Percentiles rank a stretch among this genome's conserved stretches.
Evolutionary conservation across 2,888 invertebrate species (phyloP).

Genomic region (Rotaria magnacalcarata): DNA sequence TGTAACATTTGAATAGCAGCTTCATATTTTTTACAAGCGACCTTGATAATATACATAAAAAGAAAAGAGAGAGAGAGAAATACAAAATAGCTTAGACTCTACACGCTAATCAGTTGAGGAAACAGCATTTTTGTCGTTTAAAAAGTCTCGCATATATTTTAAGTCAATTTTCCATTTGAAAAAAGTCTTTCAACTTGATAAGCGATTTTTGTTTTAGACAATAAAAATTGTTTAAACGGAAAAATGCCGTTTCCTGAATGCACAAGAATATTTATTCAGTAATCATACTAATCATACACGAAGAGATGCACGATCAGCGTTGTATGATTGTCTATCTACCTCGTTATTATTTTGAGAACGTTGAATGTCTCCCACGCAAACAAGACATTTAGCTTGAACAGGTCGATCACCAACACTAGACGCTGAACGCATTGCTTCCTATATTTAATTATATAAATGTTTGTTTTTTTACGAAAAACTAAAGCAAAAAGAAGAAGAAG

Average conservation of each 20-base stretch:
- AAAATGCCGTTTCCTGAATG: no score
- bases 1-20: slow-evolving; percentile 59
- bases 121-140: no score
- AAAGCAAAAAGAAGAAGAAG: no score
- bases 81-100: neutral
- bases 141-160: no score
- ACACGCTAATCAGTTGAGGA: no score
- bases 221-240: no score
- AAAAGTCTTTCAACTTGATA: no score
- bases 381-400: slow-evolving; percentile 60
- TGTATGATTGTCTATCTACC: slow-evolving; percentile 49
- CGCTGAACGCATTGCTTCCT: slow-evolving; percentile 61
- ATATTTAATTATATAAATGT: slow-evolving; percentile 1
- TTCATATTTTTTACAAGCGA: slow-evolving; percentile 60
- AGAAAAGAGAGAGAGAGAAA: neutral
- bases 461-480: no score
- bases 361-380: slow-evolving; percentile 61
- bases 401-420: slow-evolving; percentile 59
- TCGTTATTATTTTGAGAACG: slow-evolving; percentile 59
- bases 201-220: no score
- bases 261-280: no score
- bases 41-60: slow-evolving; percentile 49
- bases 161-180: no score
- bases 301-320: neutral
- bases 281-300: neutral